These are phyloP conservation scores for Speoplatyrhinus poulsoni DNA, from an alignment of 2,113 vertebrate species.

Conservation along the genomic window DNA sequence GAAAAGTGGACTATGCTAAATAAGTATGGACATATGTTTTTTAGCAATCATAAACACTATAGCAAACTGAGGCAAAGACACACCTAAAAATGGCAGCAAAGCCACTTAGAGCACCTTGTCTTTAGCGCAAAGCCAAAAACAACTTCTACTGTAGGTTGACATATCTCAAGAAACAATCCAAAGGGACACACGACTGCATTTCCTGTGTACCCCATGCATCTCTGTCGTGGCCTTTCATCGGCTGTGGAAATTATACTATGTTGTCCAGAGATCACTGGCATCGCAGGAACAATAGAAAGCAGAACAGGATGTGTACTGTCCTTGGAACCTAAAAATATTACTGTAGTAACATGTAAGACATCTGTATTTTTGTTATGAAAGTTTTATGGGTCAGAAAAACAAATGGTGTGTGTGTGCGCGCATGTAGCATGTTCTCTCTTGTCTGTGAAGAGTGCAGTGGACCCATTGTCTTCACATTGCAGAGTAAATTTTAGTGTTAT, in stretches of 20 bases:
- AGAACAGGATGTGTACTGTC: constrained; percentile 74
- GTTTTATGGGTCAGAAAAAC: constrained; percentile 20
- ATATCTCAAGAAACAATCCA: constrained; percentile 8
- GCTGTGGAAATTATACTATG: constrained; percentile 21
- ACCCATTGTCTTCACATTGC: no score
- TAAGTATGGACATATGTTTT: neutral
- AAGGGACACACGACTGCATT: constrained; percentile 6
- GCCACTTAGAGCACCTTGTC: neutral
- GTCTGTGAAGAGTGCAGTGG: no score
- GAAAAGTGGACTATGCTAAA: no score
- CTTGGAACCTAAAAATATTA: constrained; percentile 80
- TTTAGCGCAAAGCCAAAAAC: neutral
- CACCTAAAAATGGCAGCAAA: constrained; percentile 60
- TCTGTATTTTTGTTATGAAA: constrained; percentile 31
- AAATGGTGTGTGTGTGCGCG: constrained; percentile 6
- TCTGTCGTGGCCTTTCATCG: constrained; percentile 30
- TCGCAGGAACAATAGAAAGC: constrained; percentile 74
- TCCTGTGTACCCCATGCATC: constrained; percentile 15
- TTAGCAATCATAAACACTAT: neutral
- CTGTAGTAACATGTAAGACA: constrained; percentile 15
- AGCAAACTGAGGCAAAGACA: neutral
- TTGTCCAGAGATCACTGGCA: constrained; percentile 49
- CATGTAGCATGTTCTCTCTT: no score
- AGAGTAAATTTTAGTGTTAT: no score
- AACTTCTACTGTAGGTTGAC: neutral